phyloP scores from a whole-genome alignment of 53 echinoderm and acorn worm genomes.

The Antedon mediterranea region DNA sequence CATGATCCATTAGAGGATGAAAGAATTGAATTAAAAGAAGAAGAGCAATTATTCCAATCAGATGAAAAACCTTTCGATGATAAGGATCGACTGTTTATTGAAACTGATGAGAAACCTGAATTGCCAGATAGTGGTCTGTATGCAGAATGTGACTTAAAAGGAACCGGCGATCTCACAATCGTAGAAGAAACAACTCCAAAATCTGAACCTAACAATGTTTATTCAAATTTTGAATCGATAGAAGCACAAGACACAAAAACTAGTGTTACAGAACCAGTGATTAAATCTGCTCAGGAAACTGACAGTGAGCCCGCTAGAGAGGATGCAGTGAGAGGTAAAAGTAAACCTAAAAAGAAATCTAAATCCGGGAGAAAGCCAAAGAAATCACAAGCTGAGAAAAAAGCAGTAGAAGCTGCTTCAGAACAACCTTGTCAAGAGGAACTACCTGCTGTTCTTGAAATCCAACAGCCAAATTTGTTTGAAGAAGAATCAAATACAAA shows the following conservation, averaged over 20 bases:
- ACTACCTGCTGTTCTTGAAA: not conserved
- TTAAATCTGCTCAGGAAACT: not conserved
- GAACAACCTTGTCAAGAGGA: not conserved
- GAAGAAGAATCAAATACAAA: not conserved
- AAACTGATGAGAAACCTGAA: not conserved
- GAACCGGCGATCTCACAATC: not conserved
- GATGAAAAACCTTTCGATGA: not conserved
- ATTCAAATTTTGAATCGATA: not conserved
- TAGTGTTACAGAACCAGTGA: not conserved
- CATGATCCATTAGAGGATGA: conserved; percentile 16
- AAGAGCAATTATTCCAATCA: not conserved
- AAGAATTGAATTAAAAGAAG: not conserved
- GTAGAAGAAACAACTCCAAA: not conserved
- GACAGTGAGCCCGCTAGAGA: not conserved
- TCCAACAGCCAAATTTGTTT: not conserved
- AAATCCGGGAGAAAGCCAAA: not conserved
- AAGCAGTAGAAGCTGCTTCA: not conserved
- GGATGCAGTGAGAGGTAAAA: not conserved
- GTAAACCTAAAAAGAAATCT: not conserved
- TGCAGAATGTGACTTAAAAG: not conserved
- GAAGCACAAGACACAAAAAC: not conserved
- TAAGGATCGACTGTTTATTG: not conserved
- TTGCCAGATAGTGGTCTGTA: not conserved
- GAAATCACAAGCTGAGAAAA: not conserved
- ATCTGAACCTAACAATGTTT: not conserved